Conservation (phyloP, 2,888 invertebrate genomes). For the Drosophila tanythrix region DNA sequence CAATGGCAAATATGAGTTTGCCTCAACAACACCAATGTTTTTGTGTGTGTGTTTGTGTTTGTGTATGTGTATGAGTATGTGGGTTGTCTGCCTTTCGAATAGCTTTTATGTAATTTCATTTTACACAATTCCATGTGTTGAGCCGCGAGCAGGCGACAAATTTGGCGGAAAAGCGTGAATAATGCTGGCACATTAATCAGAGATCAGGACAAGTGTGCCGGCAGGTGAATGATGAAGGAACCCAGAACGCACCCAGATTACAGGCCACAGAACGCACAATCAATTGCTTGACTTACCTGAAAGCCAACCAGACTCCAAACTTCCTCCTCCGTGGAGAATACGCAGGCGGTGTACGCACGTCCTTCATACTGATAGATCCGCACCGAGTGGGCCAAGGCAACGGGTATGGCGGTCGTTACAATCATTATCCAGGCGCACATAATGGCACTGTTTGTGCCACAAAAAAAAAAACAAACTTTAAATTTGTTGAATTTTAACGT, state of each 20-base stretch:
- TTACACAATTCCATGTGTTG: slow-evolving; percentile 26
- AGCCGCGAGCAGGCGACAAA: slow-evolving; percentile 41
- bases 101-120: slow-evolving; percentile 37
- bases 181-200: slow-evolving; percentile 52
- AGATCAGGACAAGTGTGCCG: neutral
- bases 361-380: slow-evolving; percentile 88
- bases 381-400: slow-evolving; percentile 91
- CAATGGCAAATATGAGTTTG: slow-evolving; percentile 57
- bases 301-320: slow-evolving; percentile 86
- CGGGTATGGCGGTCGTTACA: slow-evolving; percentile 91
- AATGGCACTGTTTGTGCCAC: slow-evolving; percentile 87
- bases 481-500: neutral
- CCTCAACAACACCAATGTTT: slow-evolving; percentile 43
- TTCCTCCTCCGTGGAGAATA: slow-evolving; percentile 88
- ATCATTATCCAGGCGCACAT: slow-evolving; percentile 93
- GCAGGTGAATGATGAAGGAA: neutral
- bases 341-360: slow-evolving; percentile 89
- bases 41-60: neutral
- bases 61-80: neutral
- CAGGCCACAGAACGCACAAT: slow-evolving; percentile 40
- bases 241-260: slow-evolving; percentile 24
- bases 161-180: slow-evolving; percentile 45
- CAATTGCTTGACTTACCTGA: slow-evolving; percentile 81
- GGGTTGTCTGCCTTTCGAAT: slow-evolving; percentile 11
- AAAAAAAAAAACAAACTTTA: neutral